Evolutionary conservation across 1,140 invertebrate species (phyloP).

Genomic region (Listronotus oregonensis): DNA sequence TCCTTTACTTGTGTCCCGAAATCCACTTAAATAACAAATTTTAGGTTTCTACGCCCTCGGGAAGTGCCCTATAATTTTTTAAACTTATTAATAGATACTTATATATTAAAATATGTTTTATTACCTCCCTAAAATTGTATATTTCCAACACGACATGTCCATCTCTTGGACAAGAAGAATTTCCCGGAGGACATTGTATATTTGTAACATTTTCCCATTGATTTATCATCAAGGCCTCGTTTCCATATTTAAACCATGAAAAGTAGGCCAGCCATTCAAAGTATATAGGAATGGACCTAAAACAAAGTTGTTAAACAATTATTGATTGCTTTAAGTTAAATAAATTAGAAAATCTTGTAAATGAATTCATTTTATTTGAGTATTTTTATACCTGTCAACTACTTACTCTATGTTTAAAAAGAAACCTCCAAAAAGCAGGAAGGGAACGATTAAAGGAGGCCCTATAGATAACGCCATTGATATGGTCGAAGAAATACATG

Average conservation of each 20-base stretch:
- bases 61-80: too few species aligned
- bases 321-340: too few species aligned
- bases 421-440: constrained; percentile 94
- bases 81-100: too few species aligned
- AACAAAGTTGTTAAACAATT: constrained; percentile 38
- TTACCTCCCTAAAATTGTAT: constrained; percentile 77
- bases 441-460: constrained; percentile 88
- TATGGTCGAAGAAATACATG: constrained; percentile 78
- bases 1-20: too few species aligned
- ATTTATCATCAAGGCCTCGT: constrained; percentile 91
- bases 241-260: constrained; percentile 95
- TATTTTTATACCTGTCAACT: neutral
- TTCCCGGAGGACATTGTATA: constrained; percentile 74
- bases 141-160: constrained; percentile 79
- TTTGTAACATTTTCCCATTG: constrained; percentile 82
- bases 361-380: too few species aligned
- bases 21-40: too few species aligned
- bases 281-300: constrained; percentile 83
- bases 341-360: too few species aligned
- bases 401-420: constrained; percentile 88
- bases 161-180: constrained; percentile 71
- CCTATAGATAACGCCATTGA: constrained; percentile 87
- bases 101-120: neutral
- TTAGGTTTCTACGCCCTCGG: too few species aligned
- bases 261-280: constrained; percentile 91